These are phyloP conservation scores for Penaeus indicus DNA, from an alignment of 1,140 invertebrate genomes.

Conservation along the genomic window DNA sequence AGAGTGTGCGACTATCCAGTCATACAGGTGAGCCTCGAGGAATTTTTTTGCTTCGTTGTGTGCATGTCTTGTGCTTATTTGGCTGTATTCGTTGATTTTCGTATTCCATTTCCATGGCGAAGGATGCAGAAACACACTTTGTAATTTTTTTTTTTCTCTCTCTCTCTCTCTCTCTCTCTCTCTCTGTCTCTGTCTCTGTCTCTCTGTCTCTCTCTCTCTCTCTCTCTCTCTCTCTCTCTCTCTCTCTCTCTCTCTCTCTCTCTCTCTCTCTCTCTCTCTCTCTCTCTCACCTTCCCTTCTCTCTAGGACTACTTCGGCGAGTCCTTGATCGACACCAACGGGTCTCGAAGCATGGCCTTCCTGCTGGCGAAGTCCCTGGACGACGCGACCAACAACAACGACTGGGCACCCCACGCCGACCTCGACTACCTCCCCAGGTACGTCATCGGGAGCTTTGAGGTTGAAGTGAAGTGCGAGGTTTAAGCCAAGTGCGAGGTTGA, in stretches of 20 bases:
- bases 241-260: too few relatives aligned
- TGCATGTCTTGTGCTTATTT: not conserved
- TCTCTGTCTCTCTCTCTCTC: too few relatives aligned
- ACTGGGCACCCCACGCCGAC: slow-evolving; percentile 51
- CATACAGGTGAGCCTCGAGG: slow-evolving; percentile 48
- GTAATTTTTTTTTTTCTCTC: too few relatives aligned
- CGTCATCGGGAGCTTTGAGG: not conserved
- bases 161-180: too few relatives aligned
- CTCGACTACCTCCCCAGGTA: slow-evolving; percentile 31
- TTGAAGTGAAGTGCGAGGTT: too few relatives aligned
- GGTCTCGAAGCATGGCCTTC: not conserved
- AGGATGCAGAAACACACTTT: too few relatives aligned
- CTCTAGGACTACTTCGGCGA: slow-evolving; percentile 57
- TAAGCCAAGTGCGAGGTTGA: too few relatives aligned
- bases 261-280: too few relatives aligned
- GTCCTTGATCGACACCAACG: slow-evolving; percentile 48
- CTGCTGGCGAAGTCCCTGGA: slow-evolving; percentile 44
- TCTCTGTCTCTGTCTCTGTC: too few relatives aligned
- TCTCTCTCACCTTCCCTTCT: not conserved
- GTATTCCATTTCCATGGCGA: too few relatives aligned
- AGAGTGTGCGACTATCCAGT: slow-evolving; percentile 58
- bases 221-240: too few relatives aligned
- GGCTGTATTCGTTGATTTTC: too few relatives aligned
- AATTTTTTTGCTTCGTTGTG: not conserved
- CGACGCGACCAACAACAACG: slow-evolving; percentile 49